A percentile compares a stretch with the other conserved stretches of the same genome.
Evolutionary conservation across 2,113 vertebrate species (phyloP).

Genomic region (Ciconia stormi): DNA sequence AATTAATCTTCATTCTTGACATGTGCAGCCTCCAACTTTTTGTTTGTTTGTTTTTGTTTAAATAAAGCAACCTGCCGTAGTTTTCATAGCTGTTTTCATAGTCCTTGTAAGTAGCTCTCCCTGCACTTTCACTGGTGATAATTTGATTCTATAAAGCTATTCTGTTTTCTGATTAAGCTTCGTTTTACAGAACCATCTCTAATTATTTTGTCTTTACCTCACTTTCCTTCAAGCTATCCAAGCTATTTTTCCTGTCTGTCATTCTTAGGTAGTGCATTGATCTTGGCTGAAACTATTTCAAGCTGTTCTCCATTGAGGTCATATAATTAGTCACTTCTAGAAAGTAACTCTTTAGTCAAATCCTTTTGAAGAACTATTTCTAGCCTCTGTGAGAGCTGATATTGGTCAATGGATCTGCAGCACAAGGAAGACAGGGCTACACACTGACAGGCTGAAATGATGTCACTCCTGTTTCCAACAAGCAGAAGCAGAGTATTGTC

Average conservation of each 20-base stretch:
- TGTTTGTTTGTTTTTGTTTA: neutral
- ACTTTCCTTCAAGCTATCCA: neutral
- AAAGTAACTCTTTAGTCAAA: neutral
- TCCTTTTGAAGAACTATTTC: slow-evolving; percentile 1
- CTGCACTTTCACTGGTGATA: neutral
- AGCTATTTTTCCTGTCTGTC: neutral
- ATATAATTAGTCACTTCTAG: neutral
- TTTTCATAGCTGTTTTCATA: neutral
- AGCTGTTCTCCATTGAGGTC: neutral
- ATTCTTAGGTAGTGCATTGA: neutral
- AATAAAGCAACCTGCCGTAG: neutral
- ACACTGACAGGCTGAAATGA: neutral
- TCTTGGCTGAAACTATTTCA: neutral
- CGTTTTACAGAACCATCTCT: neutral
- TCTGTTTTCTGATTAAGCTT: neutral
- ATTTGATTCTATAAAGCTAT: neutral
- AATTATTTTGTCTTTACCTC: neutral
- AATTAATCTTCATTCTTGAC: neutral
- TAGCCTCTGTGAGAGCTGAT: neutral
- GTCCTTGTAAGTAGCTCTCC: neutral
- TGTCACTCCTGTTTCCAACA: neutral
- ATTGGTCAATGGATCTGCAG: neutral
- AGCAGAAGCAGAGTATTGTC: neutral
- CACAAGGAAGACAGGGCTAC: neutral
- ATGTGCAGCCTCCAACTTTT: neutral